Base-by-base conservation (phyloP, 2,888 invertebrate genomes). In the Actias luna region DNA sequence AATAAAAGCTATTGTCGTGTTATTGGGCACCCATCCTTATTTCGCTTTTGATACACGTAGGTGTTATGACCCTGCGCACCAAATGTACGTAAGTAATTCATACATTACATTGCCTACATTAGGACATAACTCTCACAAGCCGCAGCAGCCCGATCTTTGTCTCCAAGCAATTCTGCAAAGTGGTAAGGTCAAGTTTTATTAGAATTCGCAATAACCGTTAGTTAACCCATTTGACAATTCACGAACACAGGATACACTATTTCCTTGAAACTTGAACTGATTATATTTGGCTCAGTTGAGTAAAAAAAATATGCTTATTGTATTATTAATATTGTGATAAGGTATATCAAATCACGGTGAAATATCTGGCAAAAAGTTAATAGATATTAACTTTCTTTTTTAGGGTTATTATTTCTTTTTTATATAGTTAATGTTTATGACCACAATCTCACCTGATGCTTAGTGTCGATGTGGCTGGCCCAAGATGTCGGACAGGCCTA, bases 121-220 rank as follows among this genome's bases (percentile, higher is more conserved):
- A 75, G 61, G 65, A 67, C 74, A 75, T 74, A 76, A 66, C 71
- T 78, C 66, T 64, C 64, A 36, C 63, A 67, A 67, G 63, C 63
- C 70, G 62, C 64, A 71, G 75, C 76, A 78, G 77, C 72, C 62
- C 72, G 77, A 81, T 80, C 68, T 71, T 78, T 77, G 83, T 87
- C 79, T 81, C 82, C 76, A 77, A 69, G 79, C 85, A 79, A 84
- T 89, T 87, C 82, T 63, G 72, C 65, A 77, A 86, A 87, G 78
- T 80, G 80, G 77, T 70, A 83, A 89, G 89, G 89, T 86, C 88
- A 84, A 71, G 66, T 74, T 77, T 79, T 75, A 84, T 85, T 80
- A 73, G 66, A 70, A 74, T 77, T 74, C 59, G 71, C 71, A 76
- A 76, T 80, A 75, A 79, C 67, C 70, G 65, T 72, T 74, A 67